phyloP scores from a whole-genome alignment of 2,888 invertebrate genomes.

The Itoplectis maculator region DNA sequence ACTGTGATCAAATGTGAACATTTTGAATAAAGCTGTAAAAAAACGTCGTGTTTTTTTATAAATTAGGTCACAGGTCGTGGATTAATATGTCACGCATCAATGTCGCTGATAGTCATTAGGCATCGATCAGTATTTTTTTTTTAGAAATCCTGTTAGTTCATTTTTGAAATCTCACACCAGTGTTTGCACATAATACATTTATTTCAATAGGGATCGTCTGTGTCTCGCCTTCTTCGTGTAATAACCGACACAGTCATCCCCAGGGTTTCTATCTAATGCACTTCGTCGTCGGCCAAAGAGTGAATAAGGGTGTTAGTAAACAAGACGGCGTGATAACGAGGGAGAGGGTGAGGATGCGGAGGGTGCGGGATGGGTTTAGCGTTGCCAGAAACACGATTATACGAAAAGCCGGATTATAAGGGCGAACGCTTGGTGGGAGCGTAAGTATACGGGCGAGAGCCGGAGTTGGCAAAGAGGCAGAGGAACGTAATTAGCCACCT shows the following conservation, averaged over 20 bases:
- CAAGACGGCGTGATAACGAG: conserved; percentile 9
- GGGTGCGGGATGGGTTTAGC: not conserved
- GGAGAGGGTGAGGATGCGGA: not conserved
- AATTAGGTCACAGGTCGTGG: not conserved
- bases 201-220: not conserved
- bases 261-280: not conserved
- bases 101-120: not conserved
- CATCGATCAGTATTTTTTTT: not conserved
- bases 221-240: not conserved
- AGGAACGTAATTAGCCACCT: conserved; percentile 28
- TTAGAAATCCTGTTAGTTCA: not conserved
- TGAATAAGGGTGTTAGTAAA: conserved; percentile 12
- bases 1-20: no score
- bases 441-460: conserved; percentile 2
- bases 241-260: not conserved
- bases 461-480: conserved; percentile 22
- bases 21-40: not conserved
- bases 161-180: not conserved
- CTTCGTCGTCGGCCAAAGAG: not conserved
- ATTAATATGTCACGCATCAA: not conserved
- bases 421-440: not conserved
- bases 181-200: not conserved
- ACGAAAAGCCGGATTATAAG: conserved; percentile 17
- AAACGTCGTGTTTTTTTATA: not conserved
- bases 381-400: conserved; percentile 14